Evolutionary conservation across 1,140 invertebrate species (phyloP), one percentile per base, ranked within the genome.

Genomic region (Rhagoletis pomonella): DNA sequence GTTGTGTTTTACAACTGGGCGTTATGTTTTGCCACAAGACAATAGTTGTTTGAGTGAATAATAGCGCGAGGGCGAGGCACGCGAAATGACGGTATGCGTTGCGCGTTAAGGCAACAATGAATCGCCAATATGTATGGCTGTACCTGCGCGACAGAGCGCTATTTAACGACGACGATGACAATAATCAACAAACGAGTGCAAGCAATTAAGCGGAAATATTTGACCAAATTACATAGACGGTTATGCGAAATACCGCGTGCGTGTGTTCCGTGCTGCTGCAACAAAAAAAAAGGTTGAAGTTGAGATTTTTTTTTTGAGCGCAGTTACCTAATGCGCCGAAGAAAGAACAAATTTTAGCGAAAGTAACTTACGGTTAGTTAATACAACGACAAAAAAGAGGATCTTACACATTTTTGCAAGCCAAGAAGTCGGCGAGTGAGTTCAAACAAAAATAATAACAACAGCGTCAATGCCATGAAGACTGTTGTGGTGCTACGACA

Each of bases 11-110:
- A 55, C 1, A 55, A 55, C 50, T 55, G 50, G 50, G 50, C 50
- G 50, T 5, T 55, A 7, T 55, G 50, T 55, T 55, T 55, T 55
- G 50, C 50, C 50, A 55, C 50, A 55, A 55, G 10, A 55, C 50
- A 55, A 55, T 55, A 10, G 5, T 5, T 55, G 91, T 91, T 91
- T 88, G 87, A 85, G 60, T 85, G 87, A 89, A 86, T 88, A 77
- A 88, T 87, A 89, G 89, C 29, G 60, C 17, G 44, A 65, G 29
- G 29, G 29, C 29, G 29, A 29, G 29, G 29, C 29, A 29, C 29
- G 29, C 29, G 29, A 29, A 29, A 29, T 29, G 29, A 29, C 29
- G 29, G 29, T 29, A 29, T 29, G 29, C 29, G 29, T 29, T 29
- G 29, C 29, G 29, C 29, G 29, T 29, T 29, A 29, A 29, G 0